A percentile compares a stretch with the other conserved stretches of the same genome.
Evolutionary conservation across 2,888 invertebrate species (phyloP).

Genomic region (Meta bourneti): DNA sequence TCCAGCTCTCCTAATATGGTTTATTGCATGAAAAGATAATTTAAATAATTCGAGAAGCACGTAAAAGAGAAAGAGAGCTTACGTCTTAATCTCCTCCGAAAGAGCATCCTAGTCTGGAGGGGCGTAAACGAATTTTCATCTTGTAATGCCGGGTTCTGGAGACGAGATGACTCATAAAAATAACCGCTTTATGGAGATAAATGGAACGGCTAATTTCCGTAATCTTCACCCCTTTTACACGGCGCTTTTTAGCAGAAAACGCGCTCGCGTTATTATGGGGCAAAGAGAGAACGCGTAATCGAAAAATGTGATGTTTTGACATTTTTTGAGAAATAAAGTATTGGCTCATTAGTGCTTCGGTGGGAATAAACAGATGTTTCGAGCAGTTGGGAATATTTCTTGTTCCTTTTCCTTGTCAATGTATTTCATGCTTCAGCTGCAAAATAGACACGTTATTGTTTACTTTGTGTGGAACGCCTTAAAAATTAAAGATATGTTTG

Average conservation of each 20-base stretch:
- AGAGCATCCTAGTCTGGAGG: background rate
- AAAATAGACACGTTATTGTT: too few species aligned
- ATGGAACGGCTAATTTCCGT: conserved; percentile 22
- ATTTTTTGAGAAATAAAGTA: background rate
- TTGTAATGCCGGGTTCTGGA: background rate
- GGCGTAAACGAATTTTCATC: background rate
- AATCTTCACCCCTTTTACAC: background rate
- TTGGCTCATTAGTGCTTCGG: background rate
- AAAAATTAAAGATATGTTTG: too few species aligned
- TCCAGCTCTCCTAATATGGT: background rate
- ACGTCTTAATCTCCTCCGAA: background rate
- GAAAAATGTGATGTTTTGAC: conserved; percentile 1
- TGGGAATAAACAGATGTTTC: background rate
- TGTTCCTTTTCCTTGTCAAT: background rate
- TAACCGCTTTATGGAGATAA: conserved; percentile 26
- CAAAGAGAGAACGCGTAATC: background rate
- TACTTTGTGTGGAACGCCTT: too few species aligned
- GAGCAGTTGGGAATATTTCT: background rate
- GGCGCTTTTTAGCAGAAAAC: background rate
- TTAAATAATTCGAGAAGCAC: background rate
- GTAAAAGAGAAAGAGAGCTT: background rate
- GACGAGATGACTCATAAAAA: background rate
- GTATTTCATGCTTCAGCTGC: background rate
- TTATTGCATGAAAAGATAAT: background rate
- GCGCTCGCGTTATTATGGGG: background rate